Evolutionary conservation across 2,888 invertebrate genomes (phyloP).

Genomic region (Cephus nigrinus): DNA sequence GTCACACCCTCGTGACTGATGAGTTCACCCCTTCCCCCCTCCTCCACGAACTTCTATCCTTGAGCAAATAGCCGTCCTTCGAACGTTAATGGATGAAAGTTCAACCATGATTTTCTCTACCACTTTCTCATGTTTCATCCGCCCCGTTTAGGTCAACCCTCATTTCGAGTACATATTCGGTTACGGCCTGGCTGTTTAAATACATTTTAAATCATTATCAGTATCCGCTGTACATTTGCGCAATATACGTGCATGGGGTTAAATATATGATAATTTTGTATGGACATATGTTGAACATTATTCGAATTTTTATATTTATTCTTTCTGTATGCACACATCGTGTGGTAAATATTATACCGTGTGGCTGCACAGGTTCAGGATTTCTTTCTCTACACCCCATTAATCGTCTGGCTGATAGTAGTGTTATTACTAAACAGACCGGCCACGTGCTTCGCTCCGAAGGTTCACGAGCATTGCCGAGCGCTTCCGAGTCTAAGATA

Average conservation of each 20-base stretch:
- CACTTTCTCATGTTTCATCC: background rate
- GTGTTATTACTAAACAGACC: slow-evolving; percentile 8
- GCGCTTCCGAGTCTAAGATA: slow-evolving; percentile 41
- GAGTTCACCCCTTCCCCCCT: background rate
- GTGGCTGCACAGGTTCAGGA: background rate
- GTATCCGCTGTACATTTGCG: background rate
- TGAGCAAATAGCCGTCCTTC: background rate
- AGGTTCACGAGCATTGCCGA: slow-evolving; percentile 36
- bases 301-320: background rate
- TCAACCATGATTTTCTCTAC: background rate
- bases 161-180: background rate
- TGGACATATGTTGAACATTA: background rate
- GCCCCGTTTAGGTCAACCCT: background rate
- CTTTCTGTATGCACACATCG: background rate
- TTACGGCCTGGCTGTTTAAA: background rate
- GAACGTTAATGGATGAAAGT: background rate
- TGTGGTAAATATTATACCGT: background rate
- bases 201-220: background rate
- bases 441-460: slow-evolving; percentile 51
- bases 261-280: background rate
- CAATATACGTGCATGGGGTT: background rate
- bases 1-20: background rate
- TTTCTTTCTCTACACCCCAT: background rate
- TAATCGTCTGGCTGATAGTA: background rate
- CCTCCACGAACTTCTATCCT: background rate